A percentile compares a stretch with the other conserved stretches of the same genome.
Evolutionary conservation across 2,113 vertebrate genomes (phyloP).

Genomic region (Chamaetylas fuelleborni): DNA sequence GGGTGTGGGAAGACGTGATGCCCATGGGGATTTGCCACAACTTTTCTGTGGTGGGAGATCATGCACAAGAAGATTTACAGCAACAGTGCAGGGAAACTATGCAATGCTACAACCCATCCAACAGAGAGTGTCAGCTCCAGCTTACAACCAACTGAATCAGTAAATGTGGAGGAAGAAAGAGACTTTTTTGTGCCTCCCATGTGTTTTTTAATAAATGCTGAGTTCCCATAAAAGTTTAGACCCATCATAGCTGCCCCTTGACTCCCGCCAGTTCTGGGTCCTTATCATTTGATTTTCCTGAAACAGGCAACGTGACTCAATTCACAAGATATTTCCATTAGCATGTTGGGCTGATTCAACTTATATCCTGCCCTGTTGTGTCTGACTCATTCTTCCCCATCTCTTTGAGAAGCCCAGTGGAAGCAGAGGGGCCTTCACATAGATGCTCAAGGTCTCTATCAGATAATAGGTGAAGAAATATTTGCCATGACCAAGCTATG

Average conservation of each 20-base stretch:
- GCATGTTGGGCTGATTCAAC: neutral
- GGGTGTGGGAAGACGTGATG: neutral
- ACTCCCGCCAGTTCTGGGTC: neutral
- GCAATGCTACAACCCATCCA: neutral
- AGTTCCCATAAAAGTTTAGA: neutral
- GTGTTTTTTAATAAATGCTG: neutral
- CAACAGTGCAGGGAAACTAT: neutral
- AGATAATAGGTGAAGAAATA: constrained; percentile 58
- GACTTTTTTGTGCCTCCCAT: neutral
- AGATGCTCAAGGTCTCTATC: constrained; percentile 35
- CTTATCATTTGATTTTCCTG: constrained; percentile 18
- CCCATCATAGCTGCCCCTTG: neutral
- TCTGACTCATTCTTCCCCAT: neutral
- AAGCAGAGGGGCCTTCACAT: constrained; percentile 40
- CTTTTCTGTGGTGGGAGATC: neutral
- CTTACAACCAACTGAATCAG: neutral
- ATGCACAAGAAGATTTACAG: neutral
- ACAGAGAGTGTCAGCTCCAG: neutral
- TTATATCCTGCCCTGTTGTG: neutral
- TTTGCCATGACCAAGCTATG: constrained; percentile 62
- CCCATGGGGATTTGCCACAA: neutral
- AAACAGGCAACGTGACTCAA: constrained; percentile 19
- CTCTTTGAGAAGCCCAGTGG: neutral
- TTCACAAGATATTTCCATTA: constrained; percentile 2
- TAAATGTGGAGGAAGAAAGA: neutral